Conservation (phyloP, 2,888 invertebrate species). For the Ernsta delagoae region DNA sequence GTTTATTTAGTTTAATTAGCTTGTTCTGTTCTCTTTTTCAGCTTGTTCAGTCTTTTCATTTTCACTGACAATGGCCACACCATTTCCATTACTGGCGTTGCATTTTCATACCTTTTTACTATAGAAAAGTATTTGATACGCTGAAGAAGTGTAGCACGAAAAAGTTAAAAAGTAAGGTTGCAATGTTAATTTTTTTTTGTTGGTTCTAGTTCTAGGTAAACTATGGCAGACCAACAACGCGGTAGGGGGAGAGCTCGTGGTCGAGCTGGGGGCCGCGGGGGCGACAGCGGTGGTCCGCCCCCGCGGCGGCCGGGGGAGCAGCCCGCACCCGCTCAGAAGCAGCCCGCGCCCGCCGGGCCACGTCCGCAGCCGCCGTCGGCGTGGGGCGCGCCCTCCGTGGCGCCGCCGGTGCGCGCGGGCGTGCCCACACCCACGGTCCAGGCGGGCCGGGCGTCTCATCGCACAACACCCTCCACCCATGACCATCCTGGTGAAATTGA, state of each 20-base stretch:
- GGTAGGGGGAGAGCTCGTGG: slow-evolving; percentile 67
- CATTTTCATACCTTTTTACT: too few species aligned
- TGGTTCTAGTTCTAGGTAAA: neutral
- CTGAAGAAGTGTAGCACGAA: too few species aligned
- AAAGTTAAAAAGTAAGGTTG: too few species aligned
- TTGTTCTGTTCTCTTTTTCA: too few species aligned
- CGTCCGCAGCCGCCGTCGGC: slow-evolving; percentile 71
- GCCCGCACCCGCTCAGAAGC: slow-evolving; percentile 43
- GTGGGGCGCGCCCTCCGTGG: slow-evolving; percentile 68
- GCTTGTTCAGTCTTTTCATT: too few species aligned
- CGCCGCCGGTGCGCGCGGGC: slow-evolving; percentile 66
- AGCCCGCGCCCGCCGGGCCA: slow-evolving; percentile 51
- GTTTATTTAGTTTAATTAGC: too few species aligned
- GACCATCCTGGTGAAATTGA: slow-evolving; percentile 75
- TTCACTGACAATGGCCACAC: too few species aligned
- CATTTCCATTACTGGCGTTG: too few species aligned
- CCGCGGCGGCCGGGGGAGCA: slow-evolving; percentile 52
- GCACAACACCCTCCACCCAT: slow-evolving; percentile 60
- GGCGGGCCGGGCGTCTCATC: slow-evolving; percentile 67
- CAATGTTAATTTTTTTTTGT: too few species aligned
- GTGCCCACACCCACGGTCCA: slow-evolving; percentile 57
- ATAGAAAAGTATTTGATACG: too few species aligned
- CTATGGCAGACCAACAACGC: slow-evolving; percentile 60
- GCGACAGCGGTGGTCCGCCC: slow-evolving; percentile 49
- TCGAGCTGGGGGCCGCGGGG: slow-evolving; percentile 57